Conservation (phyloP, 1,140 invertebrate species). For the Drosophila funebris region DNA sequence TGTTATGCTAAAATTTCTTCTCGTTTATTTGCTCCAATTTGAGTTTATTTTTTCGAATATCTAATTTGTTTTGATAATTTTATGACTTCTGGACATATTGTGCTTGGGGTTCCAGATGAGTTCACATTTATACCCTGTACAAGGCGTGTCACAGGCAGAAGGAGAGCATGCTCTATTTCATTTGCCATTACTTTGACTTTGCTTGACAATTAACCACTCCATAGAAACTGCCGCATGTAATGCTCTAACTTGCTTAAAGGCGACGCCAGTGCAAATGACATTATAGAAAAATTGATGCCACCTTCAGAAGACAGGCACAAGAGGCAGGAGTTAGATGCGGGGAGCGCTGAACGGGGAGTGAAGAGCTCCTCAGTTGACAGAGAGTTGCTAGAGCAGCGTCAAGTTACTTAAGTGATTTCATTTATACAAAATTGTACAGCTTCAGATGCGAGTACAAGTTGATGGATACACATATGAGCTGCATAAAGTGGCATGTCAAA, state of each 20-base stretch:
- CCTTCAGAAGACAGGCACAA: background rate
- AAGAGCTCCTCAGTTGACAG: background rate
- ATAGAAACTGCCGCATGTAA: background rate
- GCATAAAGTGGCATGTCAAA: slow-evolving; percentile 18
- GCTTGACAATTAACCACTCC: background rate
- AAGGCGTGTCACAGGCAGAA: no score
- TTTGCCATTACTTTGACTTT: background rate
- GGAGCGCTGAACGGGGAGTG: background rate
- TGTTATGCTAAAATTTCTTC: slow-evolving; percentile 49
- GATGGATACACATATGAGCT: slow-evolving; percentile 29
- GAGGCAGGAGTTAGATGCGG: background rate
- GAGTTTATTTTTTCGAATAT: slow-evolving; percentile 14
- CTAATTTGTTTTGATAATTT: slow-evolving; percentile 39
- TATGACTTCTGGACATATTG: slow-evolving; percentile 20
- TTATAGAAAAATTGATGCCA: slow-evolving; percentile 18
- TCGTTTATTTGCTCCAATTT: slow-evolving; percentile 30
- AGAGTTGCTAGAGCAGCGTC: slow-evolving; percentile 24
- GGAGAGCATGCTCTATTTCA: no score
- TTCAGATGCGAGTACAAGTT: slow-evolving; percentile 18
- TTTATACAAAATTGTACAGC: slow-evolving; percentile 43
- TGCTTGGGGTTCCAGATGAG: background rate
- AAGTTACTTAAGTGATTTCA: slow-evolving; percentile 56
- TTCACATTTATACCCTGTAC: background rate
- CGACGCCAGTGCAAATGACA: slow-evolving; percentile 4
- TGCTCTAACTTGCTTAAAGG: background rate